Evolutionary conservation across 2,888 invertebrate genomes (phyloP).

Genomic region (Apodemia mormo): DNA sequence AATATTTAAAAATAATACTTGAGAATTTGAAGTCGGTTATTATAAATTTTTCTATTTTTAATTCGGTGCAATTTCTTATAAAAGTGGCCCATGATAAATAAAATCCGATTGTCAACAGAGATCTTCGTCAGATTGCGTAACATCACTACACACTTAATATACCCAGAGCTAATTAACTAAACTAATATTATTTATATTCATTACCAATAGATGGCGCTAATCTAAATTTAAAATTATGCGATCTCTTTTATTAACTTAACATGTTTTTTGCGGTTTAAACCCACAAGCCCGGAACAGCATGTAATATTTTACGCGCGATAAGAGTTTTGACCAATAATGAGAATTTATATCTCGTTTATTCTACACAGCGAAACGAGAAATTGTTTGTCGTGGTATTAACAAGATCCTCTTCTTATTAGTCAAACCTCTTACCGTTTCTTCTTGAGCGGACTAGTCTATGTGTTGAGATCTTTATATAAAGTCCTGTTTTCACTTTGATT

Average conservation of each 20-base stretch:
- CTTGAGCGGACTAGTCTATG: too few relatives aligned
- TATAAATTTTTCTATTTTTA: background rate
- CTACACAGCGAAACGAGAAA: too few relatives aligned
- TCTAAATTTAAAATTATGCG: background rate
- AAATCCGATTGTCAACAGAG: background rate
- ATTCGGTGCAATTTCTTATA: background rate
- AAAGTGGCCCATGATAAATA: background rate
- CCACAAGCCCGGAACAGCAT: too few relatives aligned
- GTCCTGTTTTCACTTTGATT: too few relatives aligned
- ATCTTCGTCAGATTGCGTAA: slow-evolving; percentile 9
- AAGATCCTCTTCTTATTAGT: too few relatives aligned
- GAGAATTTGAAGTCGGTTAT: background rate
- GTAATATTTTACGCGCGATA: too few relatives aligned
- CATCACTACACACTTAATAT: slow-evolving; percentile 17
- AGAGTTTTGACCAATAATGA: too few relatives aligned
- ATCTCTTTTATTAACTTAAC: background rate
- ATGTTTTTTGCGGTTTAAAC: too few relatives aligned
- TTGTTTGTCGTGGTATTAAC: too few relatives aligned
- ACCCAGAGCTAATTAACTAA: slow-evolving; percentile 23
- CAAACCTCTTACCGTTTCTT: too few relatives aligned
- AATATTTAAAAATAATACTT: background rate
- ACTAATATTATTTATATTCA: slow-evolving; percentile 18
- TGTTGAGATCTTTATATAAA: too few relatives aligned
- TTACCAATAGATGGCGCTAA: slow-evolving; percentile 27
- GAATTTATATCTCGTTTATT: too few relatives aligned